Conservation (phyloP, 2,113 vertebrate species). For the Percina caprodes region DNA sequence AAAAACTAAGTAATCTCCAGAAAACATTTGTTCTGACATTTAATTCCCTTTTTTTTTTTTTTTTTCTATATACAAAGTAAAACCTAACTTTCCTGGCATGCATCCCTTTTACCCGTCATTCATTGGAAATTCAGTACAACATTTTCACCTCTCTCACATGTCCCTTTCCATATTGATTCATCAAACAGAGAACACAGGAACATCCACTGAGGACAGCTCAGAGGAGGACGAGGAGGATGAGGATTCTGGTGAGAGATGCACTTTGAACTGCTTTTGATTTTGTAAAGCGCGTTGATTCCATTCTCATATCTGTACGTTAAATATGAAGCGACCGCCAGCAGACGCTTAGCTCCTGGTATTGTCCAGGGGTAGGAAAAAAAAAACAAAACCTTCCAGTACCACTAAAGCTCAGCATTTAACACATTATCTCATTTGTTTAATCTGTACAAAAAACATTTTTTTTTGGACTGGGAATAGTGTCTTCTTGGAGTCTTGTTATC, state of each 20-base stretch:
- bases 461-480: no score
- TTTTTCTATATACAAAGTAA: not conserved
- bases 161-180: not conserved
- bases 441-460: not conserved
- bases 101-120: slow-evolving; percentile 5
- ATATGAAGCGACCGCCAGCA: not conserved
- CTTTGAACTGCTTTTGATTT: not conserved
- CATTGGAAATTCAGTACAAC: not conserved
- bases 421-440: not conserved
- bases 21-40: not conserved
- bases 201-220: slow-evolving; percentile 79
- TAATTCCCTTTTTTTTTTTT: not conserved
- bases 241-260: slow-evolving; percentile 66
- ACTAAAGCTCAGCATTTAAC: not conserved
- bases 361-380: not conserved
- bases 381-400: not conserved
- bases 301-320: not conserved
- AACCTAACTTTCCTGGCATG: not conserved
- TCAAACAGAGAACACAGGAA: slow-evolving; percentile 66
- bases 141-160: not conserved
- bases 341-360: not conserved
- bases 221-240: slow-evolving; percentile 67
- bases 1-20: not conserved
- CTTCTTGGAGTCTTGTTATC: no score
- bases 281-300: not conserved